Percentiles rank a stretch among this genome's conserved stretches.
phyloP scores from a whole-genome alignment of 1,140 invertebrate genomes.

The Drosophila guanche region DNA sequence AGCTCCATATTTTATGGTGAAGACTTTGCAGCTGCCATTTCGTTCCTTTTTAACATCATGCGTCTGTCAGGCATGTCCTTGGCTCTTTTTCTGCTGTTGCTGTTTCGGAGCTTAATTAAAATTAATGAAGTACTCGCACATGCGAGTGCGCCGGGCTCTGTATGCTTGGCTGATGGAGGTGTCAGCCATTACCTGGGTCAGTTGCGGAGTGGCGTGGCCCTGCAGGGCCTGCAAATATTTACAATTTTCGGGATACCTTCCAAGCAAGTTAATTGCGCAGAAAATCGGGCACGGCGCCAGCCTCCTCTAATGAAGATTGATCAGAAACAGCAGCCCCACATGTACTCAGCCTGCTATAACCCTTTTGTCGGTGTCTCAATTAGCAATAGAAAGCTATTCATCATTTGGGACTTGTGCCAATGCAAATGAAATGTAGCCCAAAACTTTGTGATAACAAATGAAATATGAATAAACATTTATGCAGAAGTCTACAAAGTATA shows the following conservation, averaged over 20 bases:
- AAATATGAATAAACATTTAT: constrained; percentile 43
- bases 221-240: constrained; percentile 61
- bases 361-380: constrained; percentile 1
- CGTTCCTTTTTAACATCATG: not conserved
- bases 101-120: constrained; percentile 72
- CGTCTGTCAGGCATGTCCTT: not conserved
- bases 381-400: constrained; percentile 19
- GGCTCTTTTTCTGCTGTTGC: constrained; percentile 45
- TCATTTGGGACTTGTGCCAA: constrained; percentile 15
- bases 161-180: constrained; percentile 61
- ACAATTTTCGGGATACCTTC: constrained; percentile 62
- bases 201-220: not conserved
- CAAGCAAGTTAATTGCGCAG: constrained; percentile 68
- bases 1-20: too few relatives aligned
- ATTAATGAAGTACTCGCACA: constrained; percentile 68
- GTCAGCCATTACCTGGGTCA: constrained; percentile 47
- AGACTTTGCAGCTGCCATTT: not conserved
- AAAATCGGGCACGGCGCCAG: constrained; percentile 13
- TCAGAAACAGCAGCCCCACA: constrained; percentile 1
- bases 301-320: constrained; percentile 19
- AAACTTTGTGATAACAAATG: constrained; percentile 26
- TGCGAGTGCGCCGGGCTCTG: constrained; percentile 41
- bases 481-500: too few relatives aligned
- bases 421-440: constrained; percentile 28
- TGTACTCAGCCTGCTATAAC: not conserved